These are phyloP conservation scores for Cheirogaleus major DNA, from an alignment of 2,797 vertebrate genomes.

Conservation along the genomic window DNA sequence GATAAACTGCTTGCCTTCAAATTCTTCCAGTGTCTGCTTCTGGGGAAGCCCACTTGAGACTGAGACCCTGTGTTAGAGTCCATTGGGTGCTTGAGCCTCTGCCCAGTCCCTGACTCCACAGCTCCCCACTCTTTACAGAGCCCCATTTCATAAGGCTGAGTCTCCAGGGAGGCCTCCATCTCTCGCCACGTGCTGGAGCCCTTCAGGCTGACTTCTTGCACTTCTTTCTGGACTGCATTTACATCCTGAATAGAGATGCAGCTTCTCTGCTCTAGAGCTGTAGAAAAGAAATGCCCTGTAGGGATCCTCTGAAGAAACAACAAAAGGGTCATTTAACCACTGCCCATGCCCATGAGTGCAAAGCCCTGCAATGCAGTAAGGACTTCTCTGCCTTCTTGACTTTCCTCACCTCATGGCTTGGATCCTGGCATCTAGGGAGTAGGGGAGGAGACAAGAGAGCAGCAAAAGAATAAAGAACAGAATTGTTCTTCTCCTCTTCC, in stretches of 20 bases:
- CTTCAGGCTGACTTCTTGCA: background rate
- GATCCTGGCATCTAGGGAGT: background rate
- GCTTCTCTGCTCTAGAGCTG: background rate
- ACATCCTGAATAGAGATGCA: background rate
- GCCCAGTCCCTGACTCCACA: background rate
- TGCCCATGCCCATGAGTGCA: background rate
- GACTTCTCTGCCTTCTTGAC: background rate
- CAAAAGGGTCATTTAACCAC: background rate
- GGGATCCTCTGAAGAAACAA: background rate
- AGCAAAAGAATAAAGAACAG: background rate
- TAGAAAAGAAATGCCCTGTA: background rate
- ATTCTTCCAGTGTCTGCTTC: background rate
- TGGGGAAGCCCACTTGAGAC: background rate
- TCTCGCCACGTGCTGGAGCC: background rate
- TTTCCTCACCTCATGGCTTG: background rate
- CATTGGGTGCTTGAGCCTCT: background rate
- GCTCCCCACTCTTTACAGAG: background rate
- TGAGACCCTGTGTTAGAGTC: background rate
- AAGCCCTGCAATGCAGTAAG: background rate
- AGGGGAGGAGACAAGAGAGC: background rate
- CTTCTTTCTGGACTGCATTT: background rate
- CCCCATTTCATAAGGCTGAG: background rate
- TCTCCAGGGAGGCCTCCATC: background rate
- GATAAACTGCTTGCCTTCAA: background rate
- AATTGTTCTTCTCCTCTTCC: background rate